A percentile compares a stretch with the other conserved stretches of the same genome.
These are phyloP conservation scores for Pica pica DNA, from an alignment of 2,113 vertebrate species.

Conservation along the genomic window DNA sequence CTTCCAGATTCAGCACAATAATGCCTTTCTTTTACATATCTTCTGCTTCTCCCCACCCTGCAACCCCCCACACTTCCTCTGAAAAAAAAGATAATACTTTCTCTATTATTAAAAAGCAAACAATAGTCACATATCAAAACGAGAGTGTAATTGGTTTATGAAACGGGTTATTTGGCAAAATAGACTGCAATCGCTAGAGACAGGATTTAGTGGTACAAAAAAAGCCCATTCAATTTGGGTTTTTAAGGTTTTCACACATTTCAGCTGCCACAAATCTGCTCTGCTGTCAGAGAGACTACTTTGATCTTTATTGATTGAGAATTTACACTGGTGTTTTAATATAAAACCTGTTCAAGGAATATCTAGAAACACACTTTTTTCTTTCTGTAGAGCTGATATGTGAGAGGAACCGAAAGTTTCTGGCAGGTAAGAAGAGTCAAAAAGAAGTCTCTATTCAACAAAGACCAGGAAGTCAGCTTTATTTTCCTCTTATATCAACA, in stretches of 20 bases:
- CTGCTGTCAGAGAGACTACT: background rate
- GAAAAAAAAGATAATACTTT: background rate
- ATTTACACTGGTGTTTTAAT: background rate
- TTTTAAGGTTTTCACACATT: background rate
- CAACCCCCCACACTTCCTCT: accelerated
- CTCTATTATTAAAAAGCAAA: background rate
- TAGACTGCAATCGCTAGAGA: background rate
- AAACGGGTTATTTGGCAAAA: background rate
- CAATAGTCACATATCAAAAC: background rate
- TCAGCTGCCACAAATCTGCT: background rate
- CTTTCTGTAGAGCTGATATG: background rate
- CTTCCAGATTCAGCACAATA: background rate
- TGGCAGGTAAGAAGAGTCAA: background rate
- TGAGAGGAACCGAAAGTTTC: background rate
- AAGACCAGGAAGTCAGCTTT: background rate
- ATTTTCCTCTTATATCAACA: background rate
- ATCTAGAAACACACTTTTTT: background rate
- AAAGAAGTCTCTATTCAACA: background rate
- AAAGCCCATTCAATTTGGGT: background rate
- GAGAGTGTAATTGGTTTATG: background rate
- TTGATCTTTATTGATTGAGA: background rate
- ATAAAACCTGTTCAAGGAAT: background rate
- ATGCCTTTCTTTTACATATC: background rate
- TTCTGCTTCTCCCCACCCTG: background rate
- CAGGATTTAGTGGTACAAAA: background rate